Conservation (phyloP, 2,797 vertebrate species). For the Pelochelys cantorii region DNA sequence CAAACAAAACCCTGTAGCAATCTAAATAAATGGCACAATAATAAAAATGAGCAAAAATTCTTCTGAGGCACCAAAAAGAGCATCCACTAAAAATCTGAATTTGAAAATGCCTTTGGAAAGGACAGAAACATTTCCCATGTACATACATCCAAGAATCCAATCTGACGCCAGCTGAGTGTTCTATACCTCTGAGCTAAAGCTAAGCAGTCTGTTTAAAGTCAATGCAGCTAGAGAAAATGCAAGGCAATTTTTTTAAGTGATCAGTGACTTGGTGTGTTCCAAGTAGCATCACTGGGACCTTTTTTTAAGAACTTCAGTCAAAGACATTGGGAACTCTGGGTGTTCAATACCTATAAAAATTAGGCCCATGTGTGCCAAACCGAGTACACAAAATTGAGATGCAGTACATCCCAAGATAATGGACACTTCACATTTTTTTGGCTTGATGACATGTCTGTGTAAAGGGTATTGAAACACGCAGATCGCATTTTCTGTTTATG, state of each 20-base stretch:
- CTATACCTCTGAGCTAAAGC: not conserved
- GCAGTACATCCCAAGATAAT: not conserved
- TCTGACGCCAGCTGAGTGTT: not conserved
- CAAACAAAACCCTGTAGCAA: not conserved
- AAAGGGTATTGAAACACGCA: not conserved
- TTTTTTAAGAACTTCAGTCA: not conserved
- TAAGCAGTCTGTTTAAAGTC: not conserved
- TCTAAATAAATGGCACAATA: not conserved
- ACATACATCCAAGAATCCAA: not conserved
- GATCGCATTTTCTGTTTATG: not conserved
- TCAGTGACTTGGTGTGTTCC: not conserved
- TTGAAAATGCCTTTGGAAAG: not conserved
- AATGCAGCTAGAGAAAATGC: not conserved
- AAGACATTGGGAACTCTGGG: not conserved
- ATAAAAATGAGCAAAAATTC: not conserved
- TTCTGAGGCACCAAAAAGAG: not conserved
- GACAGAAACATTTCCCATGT: not conserved
- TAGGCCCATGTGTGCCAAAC: not conserved
- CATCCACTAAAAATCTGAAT: not conserved
- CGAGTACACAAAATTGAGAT: not conserved
- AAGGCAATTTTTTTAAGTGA: not conserved
- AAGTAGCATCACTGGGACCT: not conserved
- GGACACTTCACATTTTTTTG: not conserved
- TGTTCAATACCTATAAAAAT: fast-evolving
- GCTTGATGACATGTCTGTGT: not conserved